Evolutionary conservation across 2,888 invertebrate genomes (phyloP).

Genomic region (Tupiocoris notatus): DNA sequence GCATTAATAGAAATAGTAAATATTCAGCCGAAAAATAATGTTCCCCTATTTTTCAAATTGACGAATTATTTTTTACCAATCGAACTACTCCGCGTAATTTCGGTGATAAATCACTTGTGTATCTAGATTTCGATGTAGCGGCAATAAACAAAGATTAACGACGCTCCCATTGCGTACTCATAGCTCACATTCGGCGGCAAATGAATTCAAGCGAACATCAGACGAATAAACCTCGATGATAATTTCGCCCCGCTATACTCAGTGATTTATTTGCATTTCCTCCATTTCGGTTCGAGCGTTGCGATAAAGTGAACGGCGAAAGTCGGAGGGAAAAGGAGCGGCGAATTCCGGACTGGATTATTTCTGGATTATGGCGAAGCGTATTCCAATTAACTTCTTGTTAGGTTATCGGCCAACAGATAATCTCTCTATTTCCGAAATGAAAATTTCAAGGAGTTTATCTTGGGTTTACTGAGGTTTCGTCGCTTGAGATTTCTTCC

Average conservation of each 20-base stretch:
- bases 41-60: too few relatives aligned
- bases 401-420: slow-evolving; percentile 25
- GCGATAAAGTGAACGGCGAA: not conserved
- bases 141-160: not conserved
- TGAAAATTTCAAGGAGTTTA: slow-evolving; percentile 26
- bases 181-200: not conserved
- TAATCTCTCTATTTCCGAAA: slow-evolving; percentile 26
- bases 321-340: not conserved
- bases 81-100: too few relatives aligned
- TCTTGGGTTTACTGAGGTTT: too few relatives aligned
- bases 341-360: slow-evolving; percentile 24
- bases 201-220: not conserved
- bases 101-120: too few relatives aligned
- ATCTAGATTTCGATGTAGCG: too few relatives aligned
- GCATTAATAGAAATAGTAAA: too few relatives aligned
- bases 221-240: not conserved
- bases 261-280: not conserved
- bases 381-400: slow-evolving; percentile 33
- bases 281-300: not conserved
- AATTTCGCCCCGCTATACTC: not conserved
- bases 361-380: slow-evolving; percentile 27
- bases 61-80: too few relatives aligned
- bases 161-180: not conserved
- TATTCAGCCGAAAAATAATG: too few relatives aligned
- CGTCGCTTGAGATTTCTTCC: too few relatives aligned